Conservation (phyloP, 2,888 invertebrate species). For the Leptinotarsa tumamoca region DNA sequence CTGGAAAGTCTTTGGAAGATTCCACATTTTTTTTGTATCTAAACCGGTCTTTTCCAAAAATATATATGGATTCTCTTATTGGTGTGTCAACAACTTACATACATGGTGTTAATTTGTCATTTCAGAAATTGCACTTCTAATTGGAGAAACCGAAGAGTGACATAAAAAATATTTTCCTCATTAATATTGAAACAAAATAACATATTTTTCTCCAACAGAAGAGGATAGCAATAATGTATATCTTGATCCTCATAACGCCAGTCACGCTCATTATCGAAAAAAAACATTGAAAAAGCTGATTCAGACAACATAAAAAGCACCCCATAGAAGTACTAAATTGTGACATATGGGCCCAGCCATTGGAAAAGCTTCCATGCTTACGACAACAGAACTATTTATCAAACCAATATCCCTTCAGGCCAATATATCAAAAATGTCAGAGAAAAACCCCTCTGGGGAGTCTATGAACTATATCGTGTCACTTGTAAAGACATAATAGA, state of each 20-base stretch:
- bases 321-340: not conserved
- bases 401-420: conserved; percentile 10
- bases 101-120: no score
- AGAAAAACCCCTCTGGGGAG: conserved; percentile 5
- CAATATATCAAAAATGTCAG: conserved; percentile 13
- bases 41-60: no score
- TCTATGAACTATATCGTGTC: conserved; percentile 14
- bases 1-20: no score
- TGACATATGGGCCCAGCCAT: conserved; percentile 14
- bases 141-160: not conserved
- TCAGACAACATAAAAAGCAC: conserved; percentile 5
- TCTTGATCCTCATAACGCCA: not conserved
- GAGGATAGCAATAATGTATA: no score
- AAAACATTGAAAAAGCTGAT: not conserved
- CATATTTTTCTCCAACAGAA: not conserved
- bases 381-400: conserved; percentile 15
- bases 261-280: not conserved
- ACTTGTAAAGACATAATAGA: conserved; percentile 16
- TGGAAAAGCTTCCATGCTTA: conserved; percentile 3
- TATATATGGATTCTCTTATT: no score
- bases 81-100: no score
- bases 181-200: not conserved
- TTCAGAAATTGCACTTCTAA: no score
- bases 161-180: no score
- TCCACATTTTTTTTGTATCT: no score